Percentiles rank a stretch among this genome's conserved stretches.
Evolutionary conservation across 2,113 vertebrate genomes (phyloP).

Genomic region (Dromaius novaehollandiae): DNA sequence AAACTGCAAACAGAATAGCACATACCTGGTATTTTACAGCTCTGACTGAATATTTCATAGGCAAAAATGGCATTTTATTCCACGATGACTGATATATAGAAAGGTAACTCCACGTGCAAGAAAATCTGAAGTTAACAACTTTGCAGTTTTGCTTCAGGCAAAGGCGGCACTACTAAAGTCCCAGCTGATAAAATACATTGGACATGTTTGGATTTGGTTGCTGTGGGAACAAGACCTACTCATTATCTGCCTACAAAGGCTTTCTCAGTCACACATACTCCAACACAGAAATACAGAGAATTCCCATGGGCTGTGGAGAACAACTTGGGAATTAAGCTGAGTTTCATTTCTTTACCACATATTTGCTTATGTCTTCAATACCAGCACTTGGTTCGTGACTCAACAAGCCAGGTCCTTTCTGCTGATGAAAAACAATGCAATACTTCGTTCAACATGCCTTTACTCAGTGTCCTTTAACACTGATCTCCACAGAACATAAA

Average conservation of each 20-base stretch:
- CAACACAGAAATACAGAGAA: too few species aligned
- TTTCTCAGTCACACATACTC: background rate
- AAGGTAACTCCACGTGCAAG: background rate
- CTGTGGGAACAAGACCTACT: background rate
- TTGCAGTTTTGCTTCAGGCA: background rate
- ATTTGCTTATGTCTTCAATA: background rate
- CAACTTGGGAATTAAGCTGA: background rate
- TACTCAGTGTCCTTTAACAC: background rate
- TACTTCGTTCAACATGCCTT: background rate
- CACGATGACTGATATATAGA: too few species aligned
- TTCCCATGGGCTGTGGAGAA: too few species aligned
- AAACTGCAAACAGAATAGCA: background rate
- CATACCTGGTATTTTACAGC: background rate
- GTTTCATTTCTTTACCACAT: background rate
- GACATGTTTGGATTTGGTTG: background rate
- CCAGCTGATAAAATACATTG: too few species aligned
- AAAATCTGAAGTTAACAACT: background rate
- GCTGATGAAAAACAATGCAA: background rate
- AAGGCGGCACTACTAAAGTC: background rate
- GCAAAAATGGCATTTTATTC: background rate
- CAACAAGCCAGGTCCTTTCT: background rate
- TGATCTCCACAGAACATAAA: background rate
- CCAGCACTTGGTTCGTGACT: background rate
- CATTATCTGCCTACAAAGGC: background rate
- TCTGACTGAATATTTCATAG: background rate